These are phyloP conservation scores for Torymus tubicola DNA, from an alignment of 2,888 invertebrate species.

Conservation along the genomic window DNA sequence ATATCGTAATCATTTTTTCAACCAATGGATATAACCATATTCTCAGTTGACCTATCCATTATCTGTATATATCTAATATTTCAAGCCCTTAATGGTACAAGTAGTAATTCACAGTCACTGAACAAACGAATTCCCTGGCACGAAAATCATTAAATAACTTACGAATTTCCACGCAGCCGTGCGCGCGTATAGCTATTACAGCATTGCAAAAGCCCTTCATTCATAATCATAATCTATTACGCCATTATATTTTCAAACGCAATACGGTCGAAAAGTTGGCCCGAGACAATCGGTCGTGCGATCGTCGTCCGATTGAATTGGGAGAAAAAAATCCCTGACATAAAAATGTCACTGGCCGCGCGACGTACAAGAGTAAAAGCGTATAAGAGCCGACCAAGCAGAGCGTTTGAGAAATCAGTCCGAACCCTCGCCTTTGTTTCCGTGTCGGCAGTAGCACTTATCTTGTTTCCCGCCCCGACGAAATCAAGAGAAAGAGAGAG, in stretches of 20 bases:
- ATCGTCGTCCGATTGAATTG: constrained; percentile 40
- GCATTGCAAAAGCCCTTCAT: constrained; percentile 40
- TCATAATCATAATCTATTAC: constrained; percentile 28
- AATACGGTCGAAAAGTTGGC: background rate
- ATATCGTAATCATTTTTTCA: too few species aligned
- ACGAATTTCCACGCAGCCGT: constrained; percentile 37
- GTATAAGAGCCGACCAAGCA: too few species aligned
- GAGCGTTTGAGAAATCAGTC: constrained; percentile 41
- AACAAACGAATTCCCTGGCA: constrained; percentile 28
- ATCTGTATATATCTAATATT: too few species aligned
- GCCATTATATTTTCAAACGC: background rate
- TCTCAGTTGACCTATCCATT: too few species aligned
- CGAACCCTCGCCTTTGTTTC: constrained; percentile 17
- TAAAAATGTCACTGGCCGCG: constrained; percentile 38
- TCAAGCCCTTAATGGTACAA: background rate
- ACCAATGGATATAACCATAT: too few species aligned
- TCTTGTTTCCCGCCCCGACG: background rate
- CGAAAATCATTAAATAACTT: constrained; percentile 30
- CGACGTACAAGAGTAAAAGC: too few species aligned
- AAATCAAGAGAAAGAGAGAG: constrained; percentile 13
- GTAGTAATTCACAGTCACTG: constrained; percentile 38
- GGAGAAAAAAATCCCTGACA: constrained; percentile 51
- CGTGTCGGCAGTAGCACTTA: background rate
- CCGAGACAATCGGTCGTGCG: constrained; percentile 1
- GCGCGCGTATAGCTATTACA: background rate